phyloP scores from a whole-genome alignment of 2,888 invertebrate genomes.

The Watsonalla cultraria region DNA sequence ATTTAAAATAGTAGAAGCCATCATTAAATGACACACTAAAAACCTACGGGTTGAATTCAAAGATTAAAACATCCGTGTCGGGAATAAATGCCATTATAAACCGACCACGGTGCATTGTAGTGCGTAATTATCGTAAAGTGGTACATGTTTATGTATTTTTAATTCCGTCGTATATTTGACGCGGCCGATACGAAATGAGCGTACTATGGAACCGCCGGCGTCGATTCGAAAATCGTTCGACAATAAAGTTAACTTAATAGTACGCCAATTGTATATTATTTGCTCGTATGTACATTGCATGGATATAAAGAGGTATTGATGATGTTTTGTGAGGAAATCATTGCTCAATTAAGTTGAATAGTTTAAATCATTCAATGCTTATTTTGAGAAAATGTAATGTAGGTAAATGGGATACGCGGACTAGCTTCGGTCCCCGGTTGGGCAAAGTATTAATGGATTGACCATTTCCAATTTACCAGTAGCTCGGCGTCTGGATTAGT shows the following conservation, averaged over 20 bases:
- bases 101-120: constrained; percentile 59
- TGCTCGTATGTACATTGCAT: constrained; percentile 9
- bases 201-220: constrained; percentile 31
- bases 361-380: neutral
- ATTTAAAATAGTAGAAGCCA: too few species aligned
- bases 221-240: constrained; percentile 57
- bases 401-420: too few species aligned
- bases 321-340: neutral
- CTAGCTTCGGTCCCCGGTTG: too few species aligned
- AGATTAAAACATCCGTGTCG: constrained; percentile 34
- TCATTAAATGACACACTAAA: constrained; percentile 2
- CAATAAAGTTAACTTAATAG: constrained; percentile 66
- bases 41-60: constrained; percentile 21
- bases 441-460: too few species aligned
- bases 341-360: neutral
- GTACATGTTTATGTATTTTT: constrained; percentile 75
- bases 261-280: constrained; percentile 33
- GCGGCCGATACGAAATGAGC: constrained; percentile 51
- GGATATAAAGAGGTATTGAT: neutral
- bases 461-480: too few species aligned
- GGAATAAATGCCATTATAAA: constrained; percentile 57
- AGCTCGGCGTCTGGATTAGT: too few species aligned
- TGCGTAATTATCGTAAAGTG: constrained; percentile 72
- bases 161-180: constrained; percentile 66
- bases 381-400: too few species aligned